Base-by-base conservation (phyloP, 2,888 invertebrate genomes). In the Euzophera pinguis region DNA sequence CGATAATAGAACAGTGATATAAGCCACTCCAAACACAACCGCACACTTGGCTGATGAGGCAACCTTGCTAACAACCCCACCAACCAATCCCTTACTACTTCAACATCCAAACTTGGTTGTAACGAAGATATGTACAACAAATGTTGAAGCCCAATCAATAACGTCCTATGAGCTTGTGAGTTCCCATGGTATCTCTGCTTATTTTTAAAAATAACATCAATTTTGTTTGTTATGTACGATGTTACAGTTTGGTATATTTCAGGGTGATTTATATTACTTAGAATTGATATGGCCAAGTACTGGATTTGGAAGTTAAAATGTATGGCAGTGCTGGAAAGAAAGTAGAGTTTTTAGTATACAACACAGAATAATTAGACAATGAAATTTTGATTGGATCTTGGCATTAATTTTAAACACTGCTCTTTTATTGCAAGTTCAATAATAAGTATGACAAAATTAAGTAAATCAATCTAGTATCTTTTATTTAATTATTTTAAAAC, bases 151-250 rank as follows among this genome's bases (percentile, higher is more conserved):
- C 74, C 73, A 9, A 68, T 69, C 47, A 83, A 67, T 12, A 90
- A 58, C n/a, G 73, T 60, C 57, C 81, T 77, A 57, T 91, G 90
- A 0, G 72, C 57, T 17, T 81, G 75, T 0, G 88, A 88, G 58
- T 87, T 84, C 0, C 78, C 83, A 49, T 90, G 88, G 57, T 91
- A 91, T 42, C 90, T 73, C 52, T 74, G 76, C 60, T 85, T 89
- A 22, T 75, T 79, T 55, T 73, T 79, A 41, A 89, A 78, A 9
- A 69, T 60, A 2, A 71, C 66, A 47, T 84, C 76, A 3, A 85
- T 67, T 63, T 71, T 81, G n/a, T 65, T 69, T 6, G 60, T 79
- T 13, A 86, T 78, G 1, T 76, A 71, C n/a, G 62, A 57, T 1
- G 62, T 60, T 9, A 89, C 67, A 3, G 62, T 66, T 10, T 65